Conservation (phyloP, 2,113 vertebrate genomes). For the Danio rerio region GRCz12tu NC_133181.1:53311001-53311500, state of each 20-base stretch:
- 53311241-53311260: background rate
- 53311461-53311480: conserved; percentile 83
- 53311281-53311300: background rate
- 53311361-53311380: conserved; percentile 30
- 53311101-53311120: background rate
- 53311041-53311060: background rate
- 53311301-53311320: background rate
- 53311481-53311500: conserved; percentile 85
- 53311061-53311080: background rate
- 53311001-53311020: background rate
- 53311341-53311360: conserved; percentile 29
- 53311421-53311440: background rate
- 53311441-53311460: conserved; percentile 81
- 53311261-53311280: background rate
- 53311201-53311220: background rate
- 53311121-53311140: background rate
- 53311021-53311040: no score
- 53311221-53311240: background rate
- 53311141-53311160: background rate
- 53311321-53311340: background rate
- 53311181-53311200: background rate
- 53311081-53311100: background rate
- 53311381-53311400: conserved; percentile 34
- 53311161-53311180: background rate
- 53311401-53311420: background rate